Evolutionary conservation across 2,113 vertebrate species (phyloP).

Genomic region (Cebus imitator): DNA sequence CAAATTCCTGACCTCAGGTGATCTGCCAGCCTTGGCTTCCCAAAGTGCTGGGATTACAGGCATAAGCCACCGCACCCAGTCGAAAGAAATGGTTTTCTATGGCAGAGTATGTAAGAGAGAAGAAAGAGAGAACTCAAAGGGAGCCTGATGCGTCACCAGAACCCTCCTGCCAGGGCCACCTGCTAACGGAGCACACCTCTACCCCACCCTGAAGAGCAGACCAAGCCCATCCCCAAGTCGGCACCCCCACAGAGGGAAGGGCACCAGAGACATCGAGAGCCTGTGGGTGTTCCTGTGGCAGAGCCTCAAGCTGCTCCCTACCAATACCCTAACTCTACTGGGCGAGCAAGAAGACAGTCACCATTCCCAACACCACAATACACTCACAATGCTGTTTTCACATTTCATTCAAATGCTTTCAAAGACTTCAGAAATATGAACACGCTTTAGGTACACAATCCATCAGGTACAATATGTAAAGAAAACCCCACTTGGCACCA

Average conservation of each 20-base stretch:
- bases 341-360: background rate
- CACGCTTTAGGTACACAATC: background rate
- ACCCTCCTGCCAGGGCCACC: background rate
- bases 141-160: background rate
- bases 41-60: no score
- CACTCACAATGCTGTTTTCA: background rate
- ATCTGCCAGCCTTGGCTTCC: no score
- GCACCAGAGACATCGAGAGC: no score
- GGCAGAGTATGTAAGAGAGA: background rate
- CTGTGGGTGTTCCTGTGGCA: no score
- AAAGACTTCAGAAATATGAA: background rate
- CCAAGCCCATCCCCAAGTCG: background rate
- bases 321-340: background rate
- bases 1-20: no score
- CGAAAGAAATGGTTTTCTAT: no score
- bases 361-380: background rate
- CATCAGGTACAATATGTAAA: no score
- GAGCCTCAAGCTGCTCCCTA: background rate
- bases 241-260: background rate
- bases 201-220: background rate
- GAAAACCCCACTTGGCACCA: background rate
- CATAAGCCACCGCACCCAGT: accelerated
- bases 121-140: background rate
- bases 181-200: background rate
- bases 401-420: background rate